Evolutionary conservation across 2,888 invertebrate genomes (phyloP).

Genomic region (Drosophila seclusa): DNA sequence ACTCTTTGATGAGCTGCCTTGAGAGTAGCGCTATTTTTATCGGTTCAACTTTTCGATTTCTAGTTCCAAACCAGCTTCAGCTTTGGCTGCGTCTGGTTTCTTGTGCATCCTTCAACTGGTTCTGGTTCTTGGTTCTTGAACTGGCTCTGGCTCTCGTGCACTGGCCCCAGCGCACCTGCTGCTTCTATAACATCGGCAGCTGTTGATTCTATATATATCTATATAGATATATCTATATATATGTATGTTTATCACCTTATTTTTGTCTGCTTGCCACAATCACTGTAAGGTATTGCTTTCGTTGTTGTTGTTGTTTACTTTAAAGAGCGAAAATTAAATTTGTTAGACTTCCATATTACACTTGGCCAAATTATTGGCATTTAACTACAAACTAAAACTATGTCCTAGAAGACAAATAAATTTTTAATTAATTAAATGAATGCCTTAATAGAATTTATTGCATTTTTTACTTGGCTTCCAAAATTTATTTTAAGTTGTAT

Average conservation of each 20-base stretch:
- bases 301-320: conserved; percentile 83
- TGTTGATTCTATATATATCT: conserved; percentile 17
- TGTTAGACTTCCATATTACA: conserved; percentile 20
- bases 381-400: neutral
- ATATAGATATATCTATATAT: neutral
- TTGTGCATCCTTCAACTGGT: conserved; percentile 59
- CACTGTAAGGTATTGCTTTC: conserved; percentile 84
- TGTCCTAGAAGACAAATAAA: neutral
- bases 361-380: neutral
- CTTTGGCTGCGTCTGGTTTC: conserved; percentile 14
- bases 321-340: conserved; percentile 32
- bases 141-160: conserved; percentile 20
- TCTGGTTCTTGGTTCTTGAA: conserved; percentile 12
- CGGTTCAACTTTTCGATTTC: conserved; percentile 20
- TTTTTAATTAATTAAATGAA: neutral
- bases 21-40: conserved; percentile 71
- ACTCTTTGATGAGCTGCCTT: conserved; percentile 78
- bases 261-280: conserved; percentile 60
- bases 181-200: conserved; percentile 56
- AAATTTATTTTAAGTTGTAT: neutral
- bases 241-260: conserved; percentile 43
- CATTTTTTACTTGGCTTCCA: neutral
- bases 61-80: conserved; percentile 10
- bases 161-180: conserved; percentile 29
- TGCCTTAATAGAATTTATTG: neutral